Percentiles rank a stretch among this genome's conserved stretches.
Conservation (phyloP, 2,113 vertebrate species). For the Mesitornis unicolor region DNA sequence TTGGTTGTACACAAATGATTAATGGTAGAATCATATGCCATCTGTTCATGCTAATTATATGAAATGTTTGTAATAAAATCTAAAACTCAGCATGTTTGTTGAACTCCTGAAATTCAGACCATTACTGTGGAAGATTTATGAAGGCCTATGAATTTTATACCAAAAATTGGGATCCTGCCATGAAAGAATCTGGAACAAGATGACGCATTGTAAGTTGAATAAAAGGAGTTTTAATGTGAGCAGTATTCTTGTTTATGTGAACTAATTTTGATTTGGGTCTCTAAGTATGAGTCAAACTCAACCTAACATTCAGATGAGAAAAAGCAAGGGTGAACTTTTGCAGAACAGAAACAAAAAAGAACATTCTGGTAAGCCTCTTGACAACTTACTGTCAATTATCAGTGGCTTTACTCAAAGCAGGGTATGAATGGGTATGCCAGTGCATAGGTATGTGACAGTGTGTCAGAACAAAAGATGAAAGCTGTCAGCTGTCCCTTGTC, state of each 20-base stretch:
- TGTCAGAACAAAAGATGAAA: neutral
- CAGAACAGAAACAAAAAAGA: neutral
- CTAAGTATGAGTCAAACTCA: neutral
- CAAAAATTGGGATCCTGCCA: neutral
- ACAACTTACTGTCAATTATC: neutral
- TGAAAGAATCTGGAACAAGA: neutral
- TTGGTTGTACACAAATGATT: conserved; percentile 47
- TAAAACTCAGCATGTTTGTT: neutral
- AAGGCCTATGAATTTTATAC: neutral
- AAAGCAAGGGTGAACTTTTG: neutral
- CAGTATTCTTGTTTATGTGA: neutral
- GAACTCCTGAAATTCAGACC: conserved; percentile 5
- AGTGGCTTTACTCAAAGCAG: neutral
- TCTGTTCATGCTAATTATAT: conserved; percentile 54
- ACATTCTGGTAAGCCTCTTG: neutral
- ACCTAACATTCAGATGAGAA: neutral
- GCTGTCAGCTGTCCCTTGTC: neutral
- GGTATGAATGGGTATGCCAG: neutral
- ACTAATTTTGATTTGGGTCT: neutral
- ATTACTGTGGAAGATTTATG: conserved; percentile 26
- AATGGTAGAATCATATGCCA: conserved; percentile 46
- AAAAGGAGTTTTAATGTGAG: neutral
- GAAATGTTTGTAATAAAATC: conserved; percentile 44
- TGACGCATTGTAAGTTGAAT: neutral
- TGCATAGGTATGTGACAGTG: neutral